Conservation (phyloP, 2,888 invertebrate genomes). For the Hofmannophila pseudospretella region DNA sequence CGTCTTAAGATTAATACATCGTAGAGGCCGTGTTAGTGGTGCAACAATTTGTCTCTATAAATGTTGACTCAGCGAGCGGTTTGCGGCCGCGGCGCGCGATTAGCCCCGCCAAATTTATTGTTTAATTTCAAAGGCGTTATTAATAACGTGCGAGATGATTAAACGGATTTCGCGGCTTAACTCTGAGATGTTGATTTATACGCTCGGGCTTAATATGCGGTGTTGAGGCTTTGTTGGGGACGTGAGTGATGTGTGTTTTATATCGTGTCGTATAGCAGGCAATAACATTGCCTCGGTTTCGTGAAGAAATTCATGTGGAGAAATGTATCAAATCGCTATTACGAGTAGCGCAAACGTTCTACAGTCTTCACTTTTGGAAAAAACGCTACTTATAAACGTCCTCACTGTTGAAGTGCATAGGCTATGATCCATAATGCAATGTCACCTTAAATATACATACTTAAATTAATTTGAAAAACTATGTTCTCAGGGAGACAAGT, state of each 20-base stretch:
- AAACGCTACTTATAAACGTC: too few species aligned
- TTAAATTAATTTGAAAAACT: too few species aligned
- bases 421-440: too few species aligned
- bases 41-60: slow-evolving; percentile 78
- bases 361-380: too few species aligned
- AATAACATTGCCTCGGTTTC: not conserved
- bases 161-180: slow-evolving; percentile 67
- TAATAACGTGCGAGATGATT: slow-evolving; percentile 73
- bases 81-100: slow-evolving; percentile 67
- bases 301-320: too few species aligned
- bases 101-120: slow-evolving; percentile 75
- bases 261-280: slow-evolving; percentile 5
- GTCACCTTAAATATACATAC: too few species aligned
- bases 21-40: slow-evolving; percentile 64
- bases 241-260: slow-evolving; percentile 29
- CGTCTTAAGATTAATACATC: slow-evolving; percentile 72
- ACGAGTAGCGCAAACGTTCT: too few species aligned
- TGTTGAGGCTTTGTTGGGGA: slow-evolving; percentile 39
- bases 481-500: too few species aligned
- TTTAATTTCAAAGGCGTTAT: slow-evolving; percentile 76
- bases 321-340: too few species aligned
- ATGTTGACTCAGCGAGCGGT: slow-evolving; percentile 73
- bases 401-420: too few species aligned
- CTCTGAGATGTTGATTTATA: slow-evolving; percentile 71
- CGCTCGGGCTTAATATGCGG: slow-evolving; percentile 47